Percentiles rank a stretch among this genome's conserved stretches.
phyloP scores from a whole-genome alignment of 1,140 invertebrate species.

The Planococcus citri region DNA sequence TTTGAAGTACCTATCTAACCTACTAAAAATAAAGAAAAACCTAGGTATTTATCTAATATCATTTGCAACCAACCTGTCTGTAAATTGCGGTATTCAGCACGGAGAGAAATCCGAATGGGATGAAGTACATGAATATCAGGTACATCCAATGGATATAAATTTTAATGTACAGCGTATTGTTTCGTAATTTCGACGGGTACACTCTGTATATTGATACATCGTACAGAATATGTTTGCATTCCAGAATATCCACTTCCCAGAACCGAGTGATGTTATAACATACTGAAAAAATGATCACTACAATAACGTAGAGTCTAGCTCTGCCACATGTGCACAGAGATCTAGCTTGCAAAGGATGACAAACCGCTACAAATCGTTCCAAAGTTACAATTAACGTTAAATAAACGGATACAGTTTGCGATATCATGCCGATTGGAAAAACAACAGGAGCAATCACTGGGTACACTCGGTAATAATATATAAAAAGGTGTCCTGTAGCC shows the following conservation, averaged over 20 bases:
- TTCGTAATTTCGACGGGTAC: slow-evolving; percentile 51
- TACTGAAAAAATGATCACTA: slow-evolving; percentile 68
- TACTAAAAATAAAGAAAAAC: too few relatives aligned
- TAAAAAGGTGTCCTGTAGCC: slow-evolving; percentile 53
- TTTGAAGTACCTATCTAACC: too few relatives aligned
- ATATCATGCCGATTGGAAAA: slow-evolving; percentile 75
- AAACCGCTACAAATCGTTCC: slow-evolving; percentile 92
- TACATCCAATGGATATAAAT: slow-evolving; percentile 89
- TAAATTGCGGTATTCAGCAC: slow-evolving; percentile 85
- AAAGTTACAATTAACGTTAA: slow-evolving; percentile 88
- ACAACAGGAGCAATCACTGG: slow-evolving; percentile 67
- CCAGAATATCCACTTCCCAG: slow-evolving; percentile 34
- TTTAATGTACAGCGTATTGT: slow-evolving; percentile 59
- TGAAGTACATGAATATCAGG: slow-evolving; percentile 78
- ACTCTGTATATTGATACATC: slow-evolving; percentile 58
- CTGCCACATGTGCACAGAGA: slow-evolving; percentile 82
- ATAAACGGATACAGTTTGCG: slow-evolving; percentile 88
- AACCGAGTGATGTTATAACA: slow-evolving; percentile 75
- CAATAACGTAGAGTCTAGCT: slow-evolving; percentile 68
- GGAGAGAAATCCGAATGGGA: slow-evolving; percentile 72
- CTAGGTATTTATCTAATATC: background rate
- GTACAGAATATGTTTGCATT: slow-evolving; percentile 30
- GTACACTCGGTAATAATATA: slow-evolving; percentile 66
- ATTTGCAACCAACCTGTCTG: slow-evolving; percentile 42
- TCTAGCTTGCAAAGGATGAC: slow-evolving; percentile 76